Evolutionary conservation across 2,113 vertebrate species (phyloP), one percentile per base, ranked within the genome.

Genomic region (Anolis sagrei): DNA sequence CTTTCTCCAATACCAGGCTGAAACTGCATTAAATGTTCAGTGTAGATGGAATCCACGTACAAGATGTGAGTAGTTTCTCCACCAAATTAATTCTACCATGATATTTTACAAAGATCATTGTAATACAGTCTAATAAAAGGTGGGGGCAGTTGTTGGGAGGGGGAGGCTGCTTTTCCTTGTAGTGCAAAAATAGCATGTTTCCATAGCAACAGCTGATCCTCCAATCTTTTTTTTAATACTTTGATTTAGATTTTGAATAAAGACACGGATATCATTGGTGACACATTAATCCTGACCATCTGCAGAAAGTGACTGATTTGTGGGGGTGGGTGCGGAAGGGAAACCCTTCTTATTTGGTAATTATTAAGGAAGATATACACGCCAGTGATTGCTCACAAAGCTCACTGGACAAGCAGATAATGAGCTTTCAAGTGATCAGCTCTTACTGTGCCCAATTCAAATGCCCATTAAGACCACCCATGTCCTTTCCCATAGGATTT

Each of bases 171-270:
- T 34, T 49, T 25, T 58, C 74, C 21, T 14, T 58, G 81, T 72
- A 87, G 89, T 79, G 75, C 81, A 91, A 90, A 88, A 92, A 87
- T 73, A 61, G 80, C 81, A 78, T 83, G 58, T 92, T 76, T 2
- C 87, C 90, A 91, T 94, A 91, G 87, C 86, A 94, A 95, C 94
- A 27, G 27, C 66, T 88, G 81, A 88, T 72, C 27, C 54, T 88
- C 19, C 39, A 70, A 76, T 14, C 68, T 62, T 61, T 81, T 77
- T 34, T 58, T 68, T 18, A 51, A 16, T 62, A 13, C 18, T 81
- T 86, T 89, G 0, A 36, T 73, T 79, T 90, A 6, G 8, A 25
- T 83, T 19, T 32, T 83, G 48, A 75, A 88, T 62, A 44, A 34
- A 90, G 44, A 79, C 19, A 76, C 23, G 29, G 29, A 44, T 85